Base-by-base conservation (phyloP, 2,888 invertebrate genomes). In the Tortricodes alternella region DNA sequence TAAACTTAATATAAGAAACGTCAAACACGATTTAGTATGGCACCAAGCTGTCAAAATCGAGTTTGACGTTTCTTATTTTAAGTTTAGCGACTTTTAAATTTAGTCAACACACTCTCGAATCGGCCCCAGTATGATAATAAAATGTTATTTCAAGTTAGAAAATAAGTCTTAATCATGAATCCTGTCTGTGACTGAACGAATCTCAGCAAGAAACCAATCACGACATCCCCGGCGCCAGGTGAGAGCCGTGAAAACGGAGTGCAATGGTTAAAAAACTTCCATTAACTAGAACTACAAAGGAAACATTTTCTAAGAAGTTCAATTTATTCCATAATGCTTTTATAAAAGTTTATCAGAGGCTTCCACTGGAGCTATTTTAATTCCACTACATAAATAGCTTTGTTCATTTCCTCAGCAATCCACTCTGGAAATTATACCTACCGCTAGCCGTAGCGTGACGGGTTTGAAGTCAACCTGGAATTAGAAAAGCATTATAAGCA, bases 401-500 rank as follows among this genome's bases (percentile, higher is more conserved):
- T 63, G 62, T 74, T 73, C 67, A 79, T 76, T 76, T 75, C 70
- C 70, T 61, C 62, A 46, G 64, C 60, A 69, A 67, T 74, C 64
- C 65, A 65, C 69, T 67, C 65, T 71, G 60, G 63, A 74, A 77
- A 77, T 77, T 76, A 80, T 70, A 73, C 63, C 62, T 67, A 64
- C 63, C 65, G 64, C 67, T 65, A 58, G 71, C 64, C 55, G 62
- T 83, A 64, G 84, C 87, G 87, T 87, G 87, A 83, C 83, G 74
- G 60, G 63, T 62, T 58, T 58, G 67, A 62, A 71, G 69, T 73
- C 72, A 81, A 75, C 82, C 80, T 82, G 76, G 71, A 69, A 85
- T 85, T 88, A 85, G 74, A 73, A 71, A 74, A 68, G 73, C 67
- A 78, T 85, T 85, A 84, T 76, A 82, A 77, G 74, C 74, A 80